Conservation (phyloP, 2,888 invertebrate genomes). For the Ernsta delagoae region DNA sequence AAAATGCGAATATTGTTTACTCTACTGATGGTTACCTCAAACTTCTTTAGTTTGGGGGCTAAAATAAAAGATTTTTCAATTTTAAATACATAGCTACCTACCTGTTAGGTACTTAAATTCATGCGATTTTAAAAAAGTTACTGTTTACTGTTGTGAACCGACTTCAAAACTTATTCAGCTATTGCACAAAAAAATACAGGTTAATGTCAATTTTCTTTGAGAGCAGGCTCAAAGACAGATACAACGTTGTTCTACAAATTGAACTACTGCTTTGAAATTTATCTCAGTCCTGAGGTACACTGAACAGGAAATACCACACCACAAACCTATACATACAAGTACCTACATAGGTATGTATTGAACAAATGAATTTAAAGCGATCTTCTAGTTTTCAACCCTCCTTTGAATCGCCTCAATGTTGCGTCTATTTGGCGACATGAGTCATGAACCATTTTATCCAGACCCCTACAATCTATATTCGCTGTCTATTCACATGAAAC, state of each 20-base stretch:
- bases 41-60: not conserved
- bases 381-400: constrained; percentile 43
- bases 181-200: too few species aligned
- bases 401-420: constrained; percentile 40
- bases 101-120: too few species aligned
- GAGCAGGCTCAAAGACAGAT: too few species aligned
- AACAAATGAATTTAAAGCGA: constrained; percentile 14
- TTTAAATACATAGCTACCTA: too few species aligned
- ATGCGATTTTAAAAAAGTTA: too few species aligned
- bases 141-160: too few species aligned
- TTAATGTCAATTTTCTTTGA: too few species aligned
- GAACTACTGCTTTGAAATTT: not conserved
- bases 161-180: too few species aligned
- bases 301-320: not conserved
- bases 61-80: too few species aligned
- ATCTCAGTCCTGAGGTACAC: not conserved
- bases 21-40: not conserved
- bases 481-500: constrained; percentile 36
- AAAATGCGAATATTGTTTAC: too few species aligned
- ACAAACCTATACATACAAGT: too few species aligned
- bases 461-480: constrained; percentile 39
- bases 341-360: not conserved
- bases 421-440: constrained; percentile 10
- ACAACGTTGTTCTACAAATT: too few species aligned
- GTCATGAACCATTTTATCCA: constrained; percentile 24